Evolutionary conservation across 2,888 invertebrate genomes (phyloP).

Genomic region (Cremastinae sp.): DNA sequence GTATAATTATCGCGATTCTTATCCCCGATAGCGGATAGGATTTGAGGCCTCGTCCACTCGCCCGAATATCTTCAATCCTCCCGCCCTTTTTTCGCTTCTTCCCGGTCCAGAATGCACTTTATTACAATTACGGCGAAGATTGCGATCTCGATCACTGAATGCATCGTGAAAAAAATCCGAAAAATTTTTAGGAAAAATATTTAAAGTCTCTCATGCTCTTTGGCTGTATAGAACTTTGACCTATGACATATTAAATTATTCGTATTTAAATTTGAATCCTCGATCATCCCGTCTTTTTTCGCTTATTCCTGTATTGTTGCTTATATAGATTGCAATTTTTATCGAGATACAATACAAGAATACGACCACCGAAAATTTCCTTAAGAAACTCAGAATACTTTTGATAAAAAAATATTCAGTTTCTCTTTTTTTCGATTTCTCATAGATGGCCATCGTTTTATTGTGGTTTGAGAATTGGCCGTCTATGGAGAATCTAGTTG

Average conservation of each 20-base stretch:
- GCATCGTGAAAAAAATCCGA: no score
- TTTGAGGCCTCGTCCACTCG: constrained; percentile 15
- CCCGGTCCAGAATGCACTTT: constrained; percentile 59
- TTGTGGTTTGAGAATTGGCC: constrained; percentile 61
- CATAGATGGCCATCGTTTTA: no score
- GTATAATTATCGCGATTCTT: constrained; percentile 77
- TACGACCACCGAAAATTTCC: no score
- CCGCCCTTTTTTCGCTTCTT: constrained; percentile 69
- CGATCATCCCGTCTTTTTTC: no score
- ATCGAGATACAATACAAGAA: no score
- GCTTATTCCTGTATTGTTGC: no score
- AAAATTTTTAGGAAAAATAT: no score
- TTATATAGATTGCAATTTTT: no score
- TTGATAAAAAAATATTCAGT: constrained; percentile 38
- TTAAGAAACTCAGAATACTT: constrained; percentile 22
- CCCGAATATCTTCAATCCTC: constrained; percentile 35
- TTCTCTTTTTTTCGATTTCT: constrained; percentile 44
- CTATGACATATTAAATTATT: no score
- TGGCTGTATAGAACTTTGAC: no score
- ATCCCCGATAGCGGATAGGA: constrained; percentile 63
- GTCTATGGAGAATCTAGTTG: constrained; percentile 58
- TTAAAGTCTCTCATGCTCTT: no score
- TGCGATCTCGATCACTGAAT: constrained; percentile 32
- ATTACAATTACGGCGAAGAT: constrained; percentile 53
- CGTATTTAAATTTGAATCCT: no score